Evolutionary conservation across 2,797 vertebrate genomes (phyloP).

Genomic region (Hoplostethus mediterraneus): DNA sequence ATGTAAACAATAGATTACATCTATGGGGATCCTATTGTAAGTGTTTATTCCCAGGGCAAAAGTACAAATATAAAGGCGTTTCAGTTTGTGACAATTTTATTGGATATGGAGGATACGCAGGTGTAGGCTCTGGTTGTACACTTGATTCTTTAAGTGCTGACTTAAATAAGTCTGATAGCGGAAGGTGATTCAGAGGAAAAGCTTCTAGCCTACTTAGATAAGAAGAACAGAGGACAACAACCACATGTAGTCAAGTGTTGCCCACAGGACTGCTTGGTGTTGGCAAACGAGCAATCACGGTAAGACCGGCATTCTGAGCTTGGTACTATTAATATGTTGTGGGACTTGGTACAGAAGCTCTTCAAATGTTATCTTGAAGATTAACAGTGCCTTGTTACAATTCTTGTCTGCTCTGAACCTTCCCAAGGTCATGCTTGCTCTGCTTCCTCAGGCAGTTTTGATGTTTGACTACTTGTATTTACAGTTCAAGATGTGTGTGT

Average conservation of each 20-base stretch:
- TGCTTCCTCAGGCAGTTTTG: neutral
- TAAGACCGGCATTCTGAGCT: neutral
- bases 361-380: neutral
- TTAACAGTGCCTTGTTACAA: neutral
- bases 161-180: slow-evolving; percentile 33
- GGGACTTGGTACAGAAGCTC: slow-evolving; percentile 32
- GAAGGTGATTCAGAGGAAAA: slow-evolving; percentile 47
- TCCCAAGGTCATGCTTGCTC: neutral
- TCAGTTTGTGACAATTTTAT: neutral
- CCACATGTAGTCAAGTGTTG: slow-evolving; percentile 33
- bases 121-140: neutral
- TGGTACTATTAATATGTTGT: slow-evolving; percentile 16
- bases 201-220: slow-evolving; percentile 60
- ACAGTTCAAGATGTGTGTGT: neutral
- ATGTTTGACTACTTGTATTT: neutral
- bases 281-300: neutral
- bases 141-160: neutral
- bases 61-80: slow-evolving; percentile 13
- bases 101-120: neutral
- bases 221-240: slow-evolving; percentile 43
- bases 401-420: neutral
- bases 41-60: neutral
- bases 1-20: slow-evolving; percentile 21
- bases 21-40: slow-evolving; percentile 16
- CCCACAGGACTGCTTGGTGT: slow-evolving; percentile 22